Percentiles rank a stretch among this genome's conserved stretches.
These are phyloP conservation scores for Selene dorsalis DNA, from an alignment of 2,797 vertebrate genomes.

Conservation along the genomic window DNA sequence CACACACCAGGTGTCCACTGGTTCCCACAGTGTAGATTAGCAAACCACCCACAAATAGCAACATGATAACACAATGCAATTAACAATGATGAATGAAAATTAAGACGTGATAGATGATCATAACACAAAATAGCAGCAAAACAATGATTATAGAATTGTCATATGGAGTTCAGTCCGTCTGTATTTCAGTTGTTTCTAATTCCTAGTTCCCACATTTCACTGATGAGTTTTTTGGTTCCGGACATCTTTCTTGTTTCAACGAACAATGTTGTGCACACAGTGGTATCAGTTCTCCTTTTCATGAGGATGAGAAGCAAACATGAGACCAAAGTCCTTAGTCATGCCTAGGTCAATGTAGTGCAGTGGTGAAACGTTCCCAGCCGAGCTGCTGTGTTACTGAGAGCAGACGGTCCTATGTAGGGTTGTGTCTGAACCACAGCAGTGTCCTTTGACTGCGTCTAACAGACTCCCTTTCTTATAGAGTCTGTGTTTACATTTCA, in stretches of 20 bases:
- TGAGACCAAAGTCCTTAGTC: slow-evolving; percentile 38
- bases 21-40: no score
- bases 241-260: not conserved
- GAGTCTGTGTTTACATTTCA: not conserved
- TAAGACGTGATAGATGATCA: no score
- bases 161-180: not conserved
- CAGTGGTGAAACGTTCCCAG: slow-evolving; percentile 3
- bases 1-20: no score
- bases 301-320: slow-evolving; percentile 25
- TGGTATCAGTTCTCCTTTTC: slow-evolving; percentile 56
- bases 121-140: no score
- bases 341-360: slow-evolving; percentile 20
- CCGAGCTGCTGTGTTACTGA: not conserved
- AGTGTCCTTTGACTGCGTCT: no score
- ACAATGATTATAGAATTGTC: no score
- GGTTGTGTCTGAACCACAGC: not conserved
- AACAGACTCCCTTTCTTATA: no score
- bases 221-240: slow-evolving; percentile 32
- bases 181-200: not conserved
- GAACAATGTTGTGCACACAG: slow-evolving; percentile 6
- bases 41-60: not conserved
- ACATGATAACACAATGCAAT: not conserved
- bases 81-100: no score
- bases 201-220: slow-evolving; percentile 16
- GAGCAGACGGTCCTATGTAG: not conserved